Percentiles rank a stretch among this genome's conserved stretches.
Evolutionary conservation across 1,140 invertebrate species (phyloP).

Genomic region (Kradibia gibbosae): DNA sequence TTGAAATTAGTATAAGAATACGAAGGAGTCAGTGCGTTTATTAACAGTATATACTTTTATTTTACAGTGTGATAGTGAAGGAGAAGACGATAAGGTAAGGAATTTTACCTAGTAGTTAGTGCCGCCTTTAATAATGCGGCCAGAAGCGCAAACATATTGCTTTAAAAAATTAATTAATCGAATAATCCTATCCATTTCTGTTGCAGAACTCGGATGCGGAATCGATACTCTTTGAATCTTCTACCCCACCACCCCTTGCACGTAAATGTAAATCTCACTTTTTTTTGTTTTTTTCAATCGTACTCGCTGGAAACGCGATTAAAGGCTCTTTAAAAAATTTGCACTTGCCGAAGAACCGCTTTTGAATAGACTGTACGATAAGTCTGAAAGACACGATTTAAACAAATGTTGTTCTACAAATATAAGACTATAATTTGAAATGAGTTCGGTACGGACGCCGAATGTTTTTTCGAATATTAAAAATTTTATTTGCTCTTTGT

Average conservation of each 20-base stretch:
- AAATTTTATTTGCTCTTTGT: neutral
- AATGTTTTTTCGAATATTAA: neutral
- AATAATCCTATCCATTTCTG: slow-evolving; percentile 55
- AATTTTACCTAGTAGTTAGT: neutral
- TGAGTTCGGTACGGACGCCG: no score
- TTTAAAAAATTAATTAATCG: no score
- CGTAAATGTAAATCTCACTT: slow-evolving; percentile 73
- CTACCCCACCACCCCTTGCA: slow-evolving; percentile 76
- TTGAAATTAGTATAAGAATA: slow-evolving; percentile 34
- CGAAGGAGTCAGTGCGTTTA: slow-evolving; percentile 20
- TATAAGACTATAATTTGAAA: neutral
- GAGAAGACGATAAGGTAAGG: slow-evolving; percentile 87
- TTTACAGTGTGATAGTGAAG: slow-evolving; percentile 89
- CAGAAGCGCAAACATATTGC: slow-evolving; percentile 38
- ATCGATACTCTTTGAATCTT: slow-evolving; percentile 81
- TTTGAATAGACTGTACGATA: neutral
- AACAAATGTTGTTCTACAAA: neutral
- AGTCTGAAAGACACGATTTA: neutral
- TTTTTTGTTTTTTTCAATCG: slow-evolving; percentile 52
- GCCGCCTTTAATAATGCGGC: neutral
- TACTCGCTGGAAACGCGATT: neutral
- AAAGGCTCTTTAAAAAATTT: neutral
- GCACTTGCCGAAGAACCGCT: neutral
- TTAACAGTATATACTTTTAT: slow-evolving; percentile 71
- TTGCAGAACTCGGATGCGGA: slow-evolving; percentile 81